These are phyloP conservation scores for Eupithecia subumbrata DNA, from an alignment of 2,888 invertebrate genomes.

Conservation along the genomic window DNA sequence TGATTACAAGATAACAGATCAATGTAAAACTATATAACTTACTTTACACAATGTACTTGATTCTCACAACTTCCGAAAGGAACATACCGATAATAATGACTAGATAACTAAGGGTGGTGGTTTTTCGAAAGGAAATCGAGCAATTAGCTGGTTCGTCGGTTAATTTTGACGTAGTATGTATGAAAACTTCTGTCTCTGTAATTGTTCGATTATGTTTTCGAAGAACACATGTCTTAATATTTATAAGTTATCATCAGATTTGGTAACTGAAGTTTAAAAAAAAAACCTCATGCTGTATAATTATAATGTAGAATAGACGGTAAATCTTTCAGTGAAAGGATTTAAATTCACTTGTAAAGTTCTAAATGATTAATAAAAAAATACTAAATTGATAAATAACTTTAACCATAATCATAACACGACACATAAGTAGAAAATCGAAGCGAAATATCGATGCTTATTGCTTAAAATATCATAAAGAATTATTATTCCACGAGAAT, in stretches of 20 bases:
- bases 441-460: conserved; percentile 68
- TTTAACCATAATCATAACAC: conserved; percentile 40
- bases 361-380: background rate
- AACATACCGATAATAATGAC: conserved; percentile 60
- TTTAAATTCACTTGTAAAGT: background rate
- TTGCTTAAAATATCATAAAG: conserved; percentile 58
- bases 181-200: background rate
- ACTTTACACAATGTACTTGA: conserved; percentile 37
- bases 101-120: conserved; percentile 46
- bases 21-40: conserved; percentile 7
- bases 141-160: background rate
- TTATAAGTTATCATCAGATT: conserved; percentile 5
- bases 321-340: background rate
- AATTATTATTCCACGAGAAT: conserved; percentile 37
- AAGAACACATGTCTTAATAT: background rate
- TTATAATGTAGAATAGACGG: background rate
- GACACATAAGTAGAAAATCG: conserved; percentile 61
- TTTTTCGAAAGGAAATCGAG: background rate
- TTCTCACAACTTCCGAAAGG: conserved; percentile 62
- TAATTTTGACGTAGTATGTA: background rate
- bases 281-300: no score
- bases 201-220: background rate
- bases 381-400: conserved; percentile 10
- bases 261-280: conserved; percentile 11
- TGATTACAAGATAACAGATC: background rate